phyloP scores from a whole-genome alignment of 2,113 vertebrate species.

The Excalfactoria chinensis region DNA sequence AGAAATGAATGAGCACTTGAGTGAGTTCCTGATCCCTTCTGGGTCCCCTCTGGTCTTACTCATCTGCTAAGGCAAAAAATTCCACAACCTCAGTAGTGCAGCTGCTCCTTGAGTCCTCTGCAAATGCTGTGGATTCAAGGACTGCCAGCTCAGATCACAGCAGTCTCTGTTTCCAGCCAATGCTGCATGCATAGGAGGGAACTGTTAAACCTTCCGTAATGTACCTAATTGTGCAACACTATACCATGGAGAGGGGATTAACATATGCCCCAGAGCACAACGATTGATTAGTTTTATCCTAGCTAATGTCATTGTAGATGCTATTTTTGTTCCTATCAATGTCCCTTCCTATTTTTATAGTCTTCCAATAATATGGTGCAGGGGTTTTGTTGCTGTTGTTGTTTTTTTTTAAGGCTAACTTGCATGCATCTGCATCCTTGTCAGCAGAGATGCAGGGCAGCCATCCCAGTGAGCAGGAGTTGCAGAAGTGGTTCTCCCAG shows the following conservation, averaged over 20 bases:
- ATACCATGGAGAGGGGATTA: slow-evolving; percentile 43
- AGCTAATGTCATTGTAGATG: slow-evolving; percentile 50
- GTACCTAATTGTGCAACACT: slow-evolving; percentile 60
- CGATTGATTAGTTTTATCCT: slow-evolving; percentile 67
- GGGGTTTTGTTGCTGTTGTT: not conserved
- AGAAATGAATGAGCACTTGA: not conserved
- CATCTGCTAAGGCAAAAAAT: slow-evolving; percentile 17
- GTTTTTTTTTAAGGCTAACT: not conserved
- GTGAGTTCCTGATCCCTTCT: not conserved
- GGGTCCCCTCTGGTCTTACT: not conserved
- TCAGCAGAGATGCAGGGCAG: not conserved
- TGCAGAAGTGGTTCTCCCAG: not conserved
- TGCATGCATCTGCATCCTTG: not conserved
- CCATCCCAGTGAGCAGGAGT: not conserved
- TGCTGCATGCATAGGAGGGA: not conserved
- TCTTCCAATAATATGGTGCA: slow-evolving; percentile 27
- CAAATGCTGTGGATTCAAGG: slow-evolving; percentile 33
- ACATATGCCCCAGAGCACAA: slow-evolving; percentile 12
- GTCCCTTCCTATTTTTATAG: slow-evolving; percentile 43
- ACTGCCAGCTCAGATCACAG: slow-evolving; percentile 23
- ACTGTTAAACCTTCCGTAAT: slow-evolving; percentile 51
- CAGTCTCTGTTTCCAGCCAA: slow-evolving; percentile 18
- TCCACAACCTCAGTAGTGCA: not conserved
- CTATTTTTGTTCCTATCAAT: slow-evolving; percentile 57
- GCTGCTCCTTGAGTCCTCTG: slow-evolving; percentile 37